Base-by-base conservation (phyloP, 2,797 vertebrate genomes). In the Protonibea diacanthus region DNA sequence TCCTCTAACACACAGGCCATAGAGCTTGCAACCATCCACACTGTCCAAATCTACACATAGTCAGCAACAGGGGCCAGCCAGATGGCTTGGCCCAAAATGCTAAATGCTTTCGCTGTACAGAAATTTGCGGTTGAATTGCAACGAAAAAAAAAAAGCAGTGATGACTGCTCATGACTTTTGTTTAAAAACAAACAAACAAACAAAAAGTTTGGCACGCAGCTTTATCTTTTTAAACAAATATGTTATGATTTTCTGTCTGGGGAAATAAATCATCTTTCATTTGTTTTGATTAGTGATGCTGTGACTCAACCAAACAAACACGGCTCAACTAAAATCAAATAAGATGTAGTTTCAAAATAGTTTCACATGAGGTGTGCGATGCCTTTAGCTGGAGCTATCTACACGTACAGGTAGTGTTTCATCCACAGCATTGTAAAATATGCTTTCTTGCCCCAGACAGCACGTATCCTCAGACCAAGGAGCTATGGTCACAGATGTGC, bases 401-500 rank as follows among this genome's bases (percentile, higher is more conserved):
- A 21, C 53, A 75, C 8, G 2, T 21, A 44, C n/a, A 48, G 15
- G 18, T 76, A 77, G 67, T 75, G 59, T 81, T 27, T 78, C 17
- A 66, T 83, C 38, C 49, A 44, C 27, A 58, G 77, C 33, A 49
- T 71, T 4, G 51, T 57, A 68, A 80, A 82, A 79, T 65, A 44
- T 45, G 33, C 21, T 60, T 80, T 79, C 79, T 64, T 65, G 64
- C 49, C 77, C 40, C 71, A 67, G 47, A 77, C 47, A 57, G 61
- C 59, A 77, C 64, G 83, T 81, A 75, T 86, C 81, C 51, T 84
- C 59, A 80, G 45, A 87, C 75, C 69, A 75, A 47, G 58, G 53
- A 86, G 79, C 63, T n/a, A 51, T 25, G 44, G 68, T 61, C 80
- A 86, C 84, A 89, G 80, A 88, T 87, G 78, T 71, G 75, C 85